phyloP scores from a whole-genome alignment of 92 coral and sea anemone genomes.

The Epizoanthus illoricatus region DNA sequence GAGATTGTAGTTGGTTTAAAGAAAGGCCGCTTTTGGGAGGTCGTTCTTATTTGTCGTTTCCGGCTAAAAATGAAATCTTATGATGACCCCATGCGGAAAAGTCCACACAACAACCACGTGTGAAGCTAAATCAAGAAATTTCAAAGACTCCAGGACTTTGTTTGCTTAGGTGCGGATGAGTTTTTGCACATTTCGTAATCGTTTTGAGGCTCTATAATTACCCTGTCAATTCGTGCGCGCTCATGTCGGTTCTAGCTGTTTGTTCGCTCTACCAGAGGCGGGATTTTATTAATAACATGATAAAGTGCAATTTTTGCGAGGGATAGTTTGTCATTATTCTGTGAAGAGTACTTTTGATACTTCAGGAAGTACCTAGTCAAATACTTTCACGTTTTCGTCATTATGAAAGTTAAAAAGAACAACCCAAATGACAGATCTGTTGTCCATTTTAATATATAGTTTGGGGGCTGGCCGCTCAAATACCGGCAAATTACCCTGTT shows the following conservation, averaged over 20 bases:
- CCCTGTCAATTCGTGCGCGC: background rate
- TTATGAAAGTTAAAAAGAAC: conserved; percentile 27
- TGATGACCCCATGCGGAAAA: conserved; percentile 30
- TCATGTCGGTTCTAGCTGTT: background rate
- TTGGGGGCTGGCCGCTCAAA: conserved; percentile 16
- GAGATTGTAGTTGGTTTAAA: background rate
- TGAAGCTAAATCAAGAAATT: conserved; percentile 11
- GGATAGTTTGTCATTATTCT: background rate
- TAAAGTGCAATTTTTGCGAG: background rate
- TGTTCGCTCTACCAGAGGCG: conserved; percentile 17
- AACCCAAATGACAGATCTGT: background rate
- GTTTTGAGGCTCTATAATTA: background rate
- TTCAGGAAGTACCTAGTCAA: background rate
- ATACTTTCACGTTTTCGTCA: background rate
- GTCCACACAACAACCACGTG: conserved; percentile 23
- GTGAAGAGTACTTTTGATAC: conserved; percentile 7
- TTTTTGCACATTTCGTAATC: conserved; percentile 15
- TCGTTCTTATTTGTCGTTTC: conserved; percentile 23
- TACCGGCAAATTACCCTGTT: conserved; percentile 18
- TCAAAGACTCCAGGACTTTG: conserved; percentile 5
- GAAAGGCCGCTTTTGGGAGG: background rate
- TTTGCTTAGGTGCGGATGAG: conserved; percentile 30
- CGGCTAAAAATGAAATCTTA: conserved; percentile 15
- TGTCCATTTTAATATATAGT: background rate
- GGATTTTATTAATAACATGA: background rate